Conservation (phyloP, 2,888 invertebrate genomes). For the Sesia bembeciformis region DNA sequence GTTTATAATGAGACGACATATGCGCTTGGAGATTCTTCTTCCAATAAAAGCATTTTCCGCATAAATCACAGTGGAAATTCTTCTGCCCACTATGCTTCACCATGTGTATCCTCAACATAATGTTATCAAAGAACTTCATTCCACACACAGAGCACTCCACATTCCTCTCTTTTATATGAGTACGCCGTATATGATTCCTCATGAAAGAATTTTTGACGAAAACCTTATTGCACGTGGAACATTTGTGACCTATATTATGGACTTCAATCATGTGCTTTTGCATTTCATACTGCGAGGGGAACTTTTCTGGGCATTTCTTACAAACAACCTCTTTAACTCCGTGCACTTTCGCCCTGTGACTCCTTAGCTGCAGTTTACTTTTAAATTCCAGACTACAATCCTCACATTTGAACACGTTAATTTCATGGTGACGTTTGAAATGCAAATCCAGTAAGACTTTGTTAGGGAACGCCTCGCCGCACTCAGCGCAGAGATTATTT, state of each 20-base stretch:
- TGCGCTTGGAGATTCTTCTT: constrained; percentile 71
- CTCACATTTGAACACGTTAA: constrained; percentile 17
- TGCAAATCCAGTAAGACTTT: constrained; percentile 19
- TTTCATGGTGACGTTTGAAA: constrained; percentile 17
- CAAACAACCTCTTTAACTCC: constrained; percentile 25
- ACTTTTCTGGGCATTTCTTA: constrained; percentile 23
- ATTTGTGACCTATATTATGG: constrained; percentile 26
- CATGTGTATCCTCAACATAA: constrained; percentile 38
- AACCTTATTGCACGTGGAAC: constrained; percentile 28
- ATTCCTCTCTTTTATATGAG: constrained; percentile 35
- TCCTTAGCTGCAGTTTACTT: constrained; percentile 15
- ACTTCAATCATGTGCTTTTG: constrained; percentile 24
- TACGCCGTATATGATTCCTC: constrained; percentile 28
- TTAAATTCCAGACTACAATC: constrained; percentile 25
- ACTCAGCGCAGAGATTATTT: constrained; percentile 22
- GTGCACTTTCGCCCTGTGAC: constrained; percentile 25
- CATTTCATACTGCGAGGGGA: constrained; percentile 23
- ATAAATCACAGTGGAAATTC: constrained; percentile 66
- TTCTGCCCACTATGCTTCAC: constrained; percentile 59
- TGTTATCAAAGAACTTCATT: constrained; percentile 32
- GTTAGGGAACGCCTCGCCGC: constrained; percentile 20
- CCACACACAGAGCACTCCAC: constrained; percentile 33
- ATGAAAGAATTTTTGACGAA: constrained; percentile 30
- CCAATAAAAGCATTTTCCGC: constrained; percentile 67
- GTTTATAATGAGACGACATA: constrained; percentile 22